A percentile compares a stretch with the other conserved stretches of the same genome.
Conservation (phyloP, 2,797 vertebrate genomes). For the Gymnoscopelus braueri region DNA sequence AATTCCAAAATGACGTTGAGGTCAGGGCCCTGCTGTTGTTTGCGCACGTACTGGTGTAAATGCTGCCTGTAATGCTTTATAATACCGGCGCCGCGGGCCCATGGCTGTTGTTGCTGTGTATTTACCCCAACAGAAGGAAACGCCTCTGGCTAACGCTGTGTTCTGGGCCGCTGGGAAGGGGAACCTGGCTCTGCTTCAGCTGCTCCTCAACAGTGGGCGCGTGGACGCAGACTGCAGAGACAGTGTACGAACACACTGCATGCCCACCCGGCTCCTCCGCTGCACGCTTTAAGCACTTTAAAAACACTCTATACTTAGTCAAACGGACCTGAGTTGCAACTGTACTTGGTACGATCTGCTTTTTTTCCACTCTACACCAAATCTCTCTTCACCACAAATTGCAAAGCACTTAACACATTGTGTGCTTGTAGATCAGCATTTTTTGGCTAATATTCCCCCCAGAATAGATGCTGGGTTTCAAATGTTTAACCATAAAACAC, state of each 20-base stretch:
- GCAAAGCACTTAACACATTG: too few species aligned
- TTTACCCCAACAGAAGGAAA: constrained; percentile 89
- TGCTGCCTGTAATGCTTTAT: constrained; percentile 44
- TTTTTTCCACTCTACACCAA: too few species aligned
- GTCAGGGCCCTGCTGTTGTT: background rate
- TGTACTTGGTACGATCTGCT: too few species aligned
- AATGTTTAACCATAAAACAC: constrained; percentile 38
- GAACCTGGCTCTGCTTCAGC: constrained; percentile 93
- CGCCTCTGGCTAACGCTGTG: constrained; percentile 94
- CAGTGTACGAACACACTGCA: constrained; percentile 85
- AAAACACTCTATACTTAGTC: too few species aligned
- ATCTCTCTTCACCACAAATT: too few species aligned
- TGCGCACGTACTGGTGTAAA: constrained; percentile 17
- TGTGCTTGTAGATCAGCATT: too few species aligned
- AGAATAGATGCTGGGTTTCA: too few species aligned
- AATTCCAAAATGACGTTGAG: background rate
- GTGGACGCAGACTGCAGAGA: constrained; percentile 98
- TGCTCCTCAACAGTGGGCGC: constrained; percentile 95
- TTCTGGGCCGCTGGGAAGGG: constrained; percentile 97
- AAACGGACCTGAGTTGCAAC: too few species aligned
- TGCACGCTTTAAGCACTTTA: constrained; percentile 47
- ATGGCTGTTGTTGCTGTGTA: constrained; percentile 58
- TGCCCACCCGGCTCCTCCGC: constrained; percentile 59
- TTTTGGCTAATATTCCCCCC: too few species aligned
- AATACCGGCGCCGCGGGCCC: constrained; percentile 12